phyloP scores from a whole-genome alignment of 2,113 vertebrate genomes.

The Apodemus speciosus region DNA sequence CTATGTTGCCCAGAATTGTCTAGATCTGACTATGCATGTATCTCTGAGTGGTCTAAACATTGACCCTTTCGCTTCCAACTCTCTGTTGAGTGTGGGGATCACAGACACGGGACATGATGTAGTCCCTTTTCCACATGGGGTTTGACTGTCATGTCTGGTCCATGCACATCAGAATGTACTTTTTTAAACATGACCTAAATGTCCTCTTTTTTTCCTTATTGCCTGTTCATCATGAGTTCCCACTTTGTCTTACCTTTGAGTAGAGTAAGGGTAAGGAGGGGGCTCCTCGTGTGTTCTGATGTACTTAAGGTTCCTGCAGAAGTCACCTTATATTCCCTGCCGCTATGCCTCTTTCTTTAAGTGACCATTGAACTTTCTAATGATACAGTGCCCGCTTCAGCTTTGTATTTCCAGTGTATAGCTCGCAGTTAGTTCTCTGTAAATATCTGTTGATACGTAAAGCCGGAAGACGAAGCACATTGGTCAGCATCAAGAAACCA shows the following conservation, averaged over 20 bases:
- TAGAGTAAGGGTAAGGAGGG: background rate
- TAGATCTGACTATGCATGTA: background rate
- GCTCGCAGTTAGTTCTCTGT: background rate
- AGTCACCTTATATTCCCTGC: background rate
- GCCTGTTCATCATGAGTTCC: background rate
- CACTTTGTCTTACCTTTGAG: background rate
- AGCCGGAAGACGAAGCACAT: background rate
- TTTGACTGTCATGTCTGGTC: background rate
- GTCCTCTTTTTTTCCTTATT: background rate
- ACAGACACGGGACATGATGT: background rate
- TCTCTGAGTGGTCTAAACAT: background rate
- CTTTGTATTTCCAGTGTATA: background rate
- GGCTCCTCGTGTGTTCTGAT: background rate
- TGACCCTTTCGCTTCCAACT: background rate
- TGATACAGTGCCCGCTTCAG: background rate
- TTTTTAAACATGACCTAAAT: background rate
- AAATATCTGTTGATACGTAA: background rate
- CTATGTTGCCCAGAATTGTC: background rate
- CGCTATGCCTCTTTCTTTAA: background rate
- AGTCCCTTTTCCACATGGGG: background rate
- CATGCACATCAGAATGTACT: background rate
- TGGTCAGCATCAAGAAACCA: background rate
- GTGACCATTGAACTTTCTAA: background rate
- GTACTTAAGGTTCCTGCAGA: background rate
- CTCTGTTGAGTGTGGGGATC: no score